Base-by-base conservation (phyloP, 2,888 invertebrate species). In the Cantharis rufa region DNA sequence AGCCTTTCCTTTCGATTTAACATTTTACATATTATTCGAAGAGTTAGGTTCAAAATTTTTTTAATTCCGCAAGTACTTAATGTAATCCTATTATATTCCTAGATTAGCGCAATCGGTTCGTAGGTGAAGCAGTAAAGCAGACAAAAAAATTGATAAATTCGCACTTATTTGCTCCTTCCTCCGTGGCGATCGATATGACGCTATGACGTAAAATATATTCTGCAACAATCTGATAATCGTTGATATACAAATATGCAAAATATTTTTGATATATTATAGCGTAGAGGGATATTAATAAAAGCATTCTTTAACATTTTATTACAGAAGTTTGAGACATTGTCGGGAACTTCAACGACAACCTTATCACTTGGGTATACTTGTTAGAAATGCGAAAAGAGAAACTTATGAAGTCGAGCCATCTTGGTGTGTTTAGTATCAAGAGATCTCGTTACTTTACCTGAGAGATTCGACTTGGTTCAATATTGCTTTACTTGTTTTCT, bases 391-490 rank as follows among this genome's bases (percentile, higher is more conserved):
- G 74, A 63, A 66, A 66, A 66, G 64, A 66, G 64, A 24, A 77
- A 74, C 74, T 74, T 74, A 77, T 74, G 77, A 74, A 77, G 77
- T 70, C 66, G 71, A 76, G 71, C 66, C 76, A 71, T 74, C 74
- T 61, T 71, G 71, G 74, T 77, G 74, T 77, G 71, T 72, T 71
- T 70, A 32, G 74, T 74, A 77, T 77, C 74, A 66, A 74, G 77
- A 71, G 77, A 77, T 74, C 77, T 77, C 74, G 77, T 74, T 77
- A 77, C 77, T 77, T 77, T 61, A 77, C 77, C 77, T 77, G 77
- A 48, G 77, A 77, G 77, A 77, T 74, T 74, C 74, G 77, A 77
- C 74, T 77, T 77, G 69, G 74, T 62, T 77, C 74, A 63, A 77
- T 77, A 77, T 77, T 77, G 74, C 73, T 73, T 74, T 77, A 74